These are phyloP conservation scores for Spermophilus dauricus DNA, from an alignment of 2,113 vertebrate genomes.

Conservation along the genomic window DNA sequence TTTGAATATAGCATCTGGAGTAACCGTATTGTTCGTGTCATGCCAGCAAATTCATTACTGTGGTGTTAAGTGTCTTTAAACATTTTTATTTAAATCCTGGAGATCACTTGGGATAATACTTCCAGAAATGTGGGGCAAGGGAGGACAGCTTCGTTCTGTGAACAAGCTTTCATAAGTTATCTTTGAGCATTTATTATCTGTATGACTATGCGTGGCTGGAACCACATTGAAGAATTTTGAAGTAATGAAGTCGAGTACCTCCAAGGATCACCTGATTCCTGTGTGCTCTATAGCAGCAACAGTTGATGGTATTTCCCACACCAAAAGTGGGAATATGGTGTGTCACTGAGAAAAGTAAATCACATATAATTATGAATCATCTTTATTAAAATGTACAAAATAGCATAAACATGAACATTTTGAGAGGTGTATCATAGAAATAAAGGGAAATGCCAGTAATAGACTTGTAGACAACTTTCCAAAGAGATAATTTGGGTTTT, in stretches of 20 bases:
- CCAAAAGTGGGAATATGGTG: neutral
- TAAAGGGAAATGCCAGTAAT: neutral
- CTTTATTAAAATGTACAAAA: slow-evolving; percentile 36
- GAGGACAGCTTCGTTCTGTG: slow-evolving; percentile 84
- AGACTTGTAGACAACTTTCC: neutral
- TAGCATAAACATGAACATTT: neutral
- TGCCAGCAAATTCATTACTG: slow-evolving; percentile 93
- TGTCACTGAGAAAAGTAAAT: slow-evolving; percentile 2
- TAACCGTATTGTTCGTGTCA: slow-evolving; percentile 91
- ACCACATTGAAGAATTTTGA: slow-evolving; percentile 79
- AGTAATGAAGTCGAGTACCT: neutral
- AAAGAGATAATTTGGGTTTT: slow-evolving; percentile 10
- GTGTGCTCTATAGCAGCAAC: neutral
- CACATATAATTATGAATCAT: neutral
- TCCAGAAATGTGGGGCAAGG: neutral
- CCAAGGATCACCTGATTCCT: neutral
- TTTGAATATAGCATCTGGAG: slow-evolving; percentile 95
- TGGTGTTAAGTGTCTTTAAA: slow-evolving; percentile 90
- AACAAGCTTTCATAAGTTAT: slow-evolving; percentile 80
- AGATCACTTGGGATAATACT: slow-evolving; percentile 67
- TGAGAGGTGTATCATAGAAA: neutral
- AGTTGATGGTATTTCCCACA: neutral
- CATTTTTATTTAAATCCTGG: slow-evolving; percentile 78
- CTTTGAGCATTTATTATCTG: slow-evolving; percentile 69
- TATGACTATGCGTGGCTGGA: slow-evolving; percentile 82